Percentiles rank a stretch among this genome's conserved stretches.
phyloP scores from a whole-genome alignment of 2,888 invertebrate species.

The Xestia xanthographa region DNA sequence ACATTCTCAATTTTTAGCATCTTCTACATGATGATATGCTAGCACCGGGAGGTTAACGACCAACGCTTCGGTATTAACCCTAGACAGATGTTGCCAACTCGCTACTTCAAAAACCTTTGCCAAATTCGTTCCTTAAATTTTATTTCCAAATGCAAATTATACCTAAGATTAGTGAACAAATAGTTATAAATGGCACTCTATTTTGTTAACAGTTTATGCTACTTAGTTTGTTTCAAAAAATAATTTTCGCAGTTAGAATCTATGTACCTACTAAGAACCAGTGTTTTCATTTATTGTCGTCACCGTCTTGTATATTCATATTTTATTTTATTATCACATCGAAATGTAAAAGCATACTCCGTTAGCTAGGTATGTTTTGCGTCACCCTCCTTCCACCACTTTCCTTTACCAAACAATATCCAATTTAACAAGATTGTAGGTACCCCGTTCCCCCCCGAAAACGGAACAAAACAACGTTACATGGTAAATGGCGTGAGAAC shows the following conservation, averaged over 20 bases:
- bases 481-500: constrained; percentile 51
- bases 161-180: neutral
- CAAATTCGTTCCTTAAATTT: too few species aligned
- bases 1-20: too few species aligned
- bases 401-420: constrained; percentile 14
- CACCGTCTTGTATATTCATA: neutral
- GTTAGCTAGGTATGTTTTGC: neutral
- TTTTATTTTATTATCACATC: neutral
- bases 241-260: too few species aligned
- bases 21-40: too few species aligned
- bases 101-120: too few species aligned
- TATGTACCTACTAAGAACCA: too few species aligned
- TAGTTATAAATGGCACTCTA: neutral
- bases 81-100: too few species aligned
- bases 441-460: constrained; percentile 1
- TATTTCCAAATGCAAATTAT: too few species aligned
- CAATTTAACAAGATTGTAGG: constrained; percentile 24
- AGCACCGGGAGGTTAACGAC: too few species aligned
- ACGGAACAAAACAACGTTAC: constrained; percentile 10
- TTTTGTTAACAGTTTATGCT: neutral
- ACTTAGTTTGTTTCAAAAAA: too few species aligned
- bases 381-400: neutral
- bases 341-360: neutral
- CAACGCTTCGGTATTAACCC: too few species aligned
- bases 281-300: neutral